Base-by-base conservation (phyloP, 2,888 invertebrate genomes). In the Alviniconcha strummeri region DNA sequence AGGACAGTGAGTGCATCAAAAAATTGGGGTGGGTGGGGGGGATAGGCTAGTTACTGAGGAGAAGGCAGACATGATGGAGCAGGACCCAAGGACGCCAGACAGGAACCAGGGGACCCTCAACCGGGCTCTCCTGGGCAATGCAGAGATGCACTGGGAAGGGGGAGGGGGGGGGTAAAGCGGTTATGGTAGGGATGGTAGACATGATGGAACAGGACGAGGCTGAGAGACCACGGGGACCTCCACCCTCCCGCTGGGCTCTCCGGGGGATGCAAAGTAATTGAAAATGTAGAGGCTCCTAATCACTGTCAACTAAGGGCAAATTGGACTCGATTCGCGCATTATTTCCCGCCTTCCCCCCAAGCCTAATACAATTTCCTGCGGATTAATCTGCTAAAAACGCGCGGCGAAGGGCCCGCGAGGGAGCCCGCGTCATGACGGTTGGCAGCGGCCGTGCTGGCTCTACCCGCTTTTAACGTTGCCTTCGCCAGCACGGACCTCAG, bases 251-350 rank as follows among this genome's bases (percentile, higher is more conserved):
- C 71, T 36, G 36, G 36, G 75, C 56, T 80, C 86, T 84, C 86
- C 19, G 60, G 85, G 84, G 86, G 75, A n/a, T 54, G 52, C 64
- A 67, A 57, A 72, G 83, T 86, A 86, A 86, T 86, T 85, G 86
- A 84, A 86, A 86, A 83, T 74, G 82, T 80, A 78, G 82, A 81
- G 84, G 80, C 83, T 64, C 84, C 82, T 81, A 84, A 84, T 84
- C 82, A 82, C 84, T 82, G 84, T 84, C 84, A 84, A 82, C 80
- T 78, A 78, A 77, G 72, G 54, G 67, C 81, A 81, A 84, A 78
- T 81, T 72, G 84, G 84, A 78, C 78, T 75, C 78, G 82, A 84
- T 69, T 84, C 82, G 57, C 79, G 81, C 84, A 82, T 84, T 81
- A 84, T 84, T 84, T 84, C 84, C 71, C 82, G 69, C 81, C 80